Evolutionary conservation across 2,797 vertebrate species (phyloP), one percentile per base, ranked within the genome.

Genomic region (Leptodactylus fallax): DNA sequence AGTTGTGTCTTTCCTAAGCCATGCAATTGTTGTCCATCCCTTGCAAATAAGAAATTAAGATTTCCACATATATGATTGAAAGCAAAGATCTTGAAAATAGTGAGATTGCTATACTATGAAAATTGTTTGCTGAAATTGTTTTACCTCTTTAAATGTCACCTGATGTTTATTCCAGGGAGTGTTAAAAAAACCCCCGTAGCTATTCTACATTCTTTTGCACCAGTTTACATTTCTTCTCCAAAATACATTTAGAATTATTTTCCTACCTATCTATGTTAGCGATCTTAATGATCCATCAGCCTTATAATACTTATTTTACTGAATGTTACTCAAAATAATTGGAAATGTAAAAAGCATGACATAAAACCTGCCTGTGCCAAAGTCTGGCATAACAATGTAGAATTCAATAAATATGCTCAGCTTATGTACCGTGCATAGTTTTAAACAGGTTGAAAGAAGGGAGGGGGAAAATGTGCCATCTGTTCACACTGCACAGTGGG

Each of bases 401-500:
- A 23, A 27, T 23, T 25, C 45, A 63, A 77, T 63, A 36, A 77
- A 61, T 23, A 25, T 7, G 2, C 71, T 76, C 17, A 58, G 36
- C 55, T 53, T 25, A 76, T 74, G 23, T 74, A 72, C 53, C 82
- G 27, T 56, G 81, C 65, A 55, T 56, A 71, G 23, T 72, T 72
- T 74, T 74, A 72, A 87, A 58, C 51, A 83, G 47, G 86, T 55
- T 77, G 36, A 10, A 71, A 47, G 78, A 36, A 51, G 11, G 56
- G 69, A 49, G 79, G 23, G 86, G 23, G 76, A 58, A 47, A 71
- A 60, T 81, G 71, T 81, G 61, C 85, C 85, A 87, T 87, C 85
- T 87, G 85, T 61, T 74, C 77, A 71, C 36, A 60, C 63, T 47
- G 19, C 51, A 56, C 76, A 69, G 58, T 36, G 7, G 14, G 85